Percentiles rank a stretch among this genome's conserved stretches.
phyloP scores from a whole-genome alignment of 2,888 invertebrate genomes.

The Mythimna albipuncta region DNA sequence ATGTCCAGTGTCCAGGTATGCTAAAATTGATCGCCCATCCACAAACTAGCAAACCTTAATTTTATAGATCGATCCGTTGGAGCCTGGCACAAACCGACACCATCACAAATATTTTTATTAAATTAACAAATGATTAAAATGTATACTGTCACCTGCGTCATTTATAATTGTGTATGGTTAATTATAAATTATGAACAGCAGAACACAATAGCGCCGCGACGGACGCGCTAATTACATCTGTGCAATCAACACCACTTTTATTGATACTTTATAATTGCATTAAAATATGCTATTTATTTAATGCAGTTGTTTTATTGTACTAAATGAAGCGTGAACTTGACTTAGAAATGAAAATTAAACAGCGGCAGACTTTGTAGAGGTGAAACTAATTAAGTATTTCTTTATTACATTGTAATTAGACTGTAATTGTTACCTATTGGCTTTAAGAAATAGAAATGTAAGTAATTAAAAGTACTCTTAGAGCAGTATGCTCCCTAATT shows the following conservation, averaged over 20 bases:
- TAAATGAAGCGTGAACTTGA: neutral
- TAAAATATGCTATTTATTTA: neutral
- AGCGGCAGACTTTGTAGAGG: too few species aligned
- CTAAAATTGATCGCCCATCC: neutral
- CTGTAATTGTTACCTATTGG: too few species aligned
- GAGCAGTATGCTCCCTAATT: too few species aligned
- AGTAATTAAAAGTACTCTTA: too few species aligned
- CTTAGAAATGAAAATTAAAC: neutral
- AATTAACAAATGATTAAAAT: neutral
- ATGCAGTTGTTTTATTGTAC: neutral
- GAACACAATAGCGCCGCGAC: constrained; percentile 13
- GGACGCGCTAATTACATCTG: constrained; percentile 49
- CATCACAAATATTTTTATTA: neutral
- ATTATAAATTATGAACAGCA: constrained; percentile 47
- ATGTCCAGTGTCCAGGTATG: too few species aligned
- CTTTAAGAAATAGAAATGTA: too few species aligned
- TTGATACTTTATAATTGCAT: constrained; percentile 6
- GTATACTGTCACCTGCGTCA: constrained; percentile 1
- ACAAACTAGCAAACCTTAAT: neutral
- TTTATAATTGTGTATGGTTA: constrained; percentile 21
- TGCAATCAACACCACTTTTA: neutral
- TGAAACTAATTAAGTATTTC: too few species aligned
- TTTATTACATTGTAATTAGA: too few species aligned
- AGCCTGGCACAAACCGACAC: constrained; percentile 18
- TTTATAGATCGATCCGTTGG: too few species aligned